phyloP scores from a whole-genome alignment of 2,113 vertebrate genomes.

The Trematomus loennbergii region DNA sequence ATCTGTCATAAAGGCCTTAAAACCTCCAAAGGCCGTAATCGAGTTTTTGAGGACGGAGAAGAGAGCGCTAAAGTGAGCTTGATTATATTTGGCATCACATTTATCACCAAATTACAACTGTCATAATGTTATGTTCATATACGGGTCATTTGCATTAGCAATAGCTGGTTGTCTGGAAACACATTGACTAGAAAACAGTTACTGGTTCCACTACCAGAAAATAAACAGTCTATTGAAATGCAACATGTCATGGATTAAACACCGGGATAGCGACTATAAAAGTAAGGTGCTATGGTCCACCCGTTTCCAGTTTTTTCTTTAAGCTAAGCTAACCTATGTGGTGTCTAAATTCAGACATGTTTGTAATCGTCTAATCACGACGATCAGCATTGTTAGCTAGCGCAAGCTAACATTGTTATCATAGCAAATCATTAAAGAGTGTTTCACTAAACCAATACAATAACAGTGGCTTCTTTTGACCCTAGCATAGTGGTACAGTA shows the following conservation, averaged over 20 bases:
- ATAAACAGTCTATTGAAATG: not conserved
- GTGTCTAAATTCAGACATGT: too few relatives aligned
- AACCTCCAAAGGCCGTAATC: constrained; percentile 2
- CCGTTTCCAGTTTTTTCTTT: not conserved
- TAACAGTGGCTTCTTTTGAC: too few relatives aligned
- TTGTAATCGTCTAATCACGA: too few relatives aligned
- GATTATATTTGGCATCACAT: constrained; percentile 2
- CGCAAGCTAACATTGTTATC: not conserved
- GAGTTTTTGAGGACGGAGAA: not conserved
- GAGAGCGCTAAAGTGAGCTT: not conserved
- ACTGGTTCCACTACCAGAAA: not conserved
- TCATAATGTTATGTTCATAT: not conserved
- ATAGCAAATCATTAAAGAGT: too few relatives aligned
- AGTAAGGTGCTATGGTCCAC: too few relatives aligned
- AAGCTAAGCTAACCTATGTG: constrained; percentile 1
- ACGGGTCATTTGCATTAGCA: not conserved
- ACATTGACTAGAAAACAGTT: not conserved
- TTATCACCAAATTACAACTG: not conserved
- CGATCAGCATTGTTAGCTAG: not conserved
- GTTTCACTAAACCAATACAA: too few relatives aligned
- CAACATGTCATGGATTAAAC: not conserved
- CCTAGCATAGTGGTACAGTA: too few relatives aligned
- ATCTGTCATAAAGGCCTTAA: constrained; percentile 38
- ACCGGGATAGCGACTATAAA: not conserved
- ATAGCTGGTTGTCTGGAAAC: not conserved